Evolutionary conservation across 2,888 invertebrate species (phyloP).

Genomic region (Dascillus cervinus): DNA sequence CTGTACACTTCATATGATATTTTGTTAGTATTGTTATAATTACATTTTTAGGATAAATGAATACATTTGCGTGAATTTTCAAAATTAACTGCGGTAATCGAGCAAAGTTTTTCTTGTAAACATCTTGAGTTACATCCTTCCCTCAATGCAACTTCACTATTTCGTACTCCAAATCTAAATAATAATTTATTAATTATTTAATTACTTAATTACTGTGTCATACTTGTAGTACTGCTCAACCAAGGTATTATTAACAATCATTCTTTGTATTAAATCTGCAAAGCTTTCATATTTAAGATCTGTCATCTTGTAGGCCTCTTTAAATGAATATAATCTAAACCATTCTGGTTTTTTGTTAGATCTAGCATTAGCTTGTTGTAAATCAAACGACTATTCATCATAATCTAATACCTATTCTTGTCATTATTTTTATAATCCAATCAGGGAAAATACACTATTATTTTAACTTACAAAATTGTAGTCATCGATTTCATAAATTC

Average conservation of each 20-base stretch:
- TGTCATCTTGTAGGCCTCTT: conserved; percentile 48
- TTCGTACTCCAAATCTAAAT: conserved; percentile 21
- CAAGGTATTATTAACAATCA: conserved; percentile 35
- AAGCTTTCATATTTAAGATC: conserved; percentile 38
- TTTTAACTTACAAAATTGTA: conserved; percentile 27
- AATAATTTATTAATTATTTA: neutral
- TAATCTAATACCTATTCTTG: conserved; percentile 53
- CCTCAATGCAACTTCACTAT: conserved; percentile 21
- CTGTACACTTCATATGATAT: too few relatives aligned
- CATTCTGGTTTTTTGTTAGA: conserved; percentile 55
- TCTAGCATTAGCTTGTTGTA: conserved; percentile 60
- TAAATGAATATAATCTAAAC: conserved; percentile 69
- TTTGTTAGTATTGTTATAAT: too few relatives aligned
- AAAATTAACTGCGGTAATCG: conserved; percentile 19
- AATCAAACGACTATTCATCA: conserved; percentile 64
- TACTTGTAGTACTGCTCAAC: conserved; percentile 36
- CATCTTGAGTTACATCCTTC: conserved; percentile 25
- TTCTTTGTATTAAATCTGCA: conserved; percentile 35
- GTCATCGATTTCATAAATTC: conserved; percentile 28
- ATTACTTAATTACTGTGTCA: too few relatives aligned
- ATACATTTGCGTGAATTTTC: conserved; percentile 17
- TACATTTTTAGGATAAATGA: too few relatives aligned
- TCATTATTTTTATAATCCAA: too few relatives aligned
- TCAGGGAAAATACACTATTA: too few relatives aligned
- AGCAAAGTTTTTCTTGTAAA: conserved; percentile 18